These are phyloP conservation scores for Crotalus horridus DNA, from an alignment of 2,113 vertebrate genomes.

Conservation along the genomic window DNA sequence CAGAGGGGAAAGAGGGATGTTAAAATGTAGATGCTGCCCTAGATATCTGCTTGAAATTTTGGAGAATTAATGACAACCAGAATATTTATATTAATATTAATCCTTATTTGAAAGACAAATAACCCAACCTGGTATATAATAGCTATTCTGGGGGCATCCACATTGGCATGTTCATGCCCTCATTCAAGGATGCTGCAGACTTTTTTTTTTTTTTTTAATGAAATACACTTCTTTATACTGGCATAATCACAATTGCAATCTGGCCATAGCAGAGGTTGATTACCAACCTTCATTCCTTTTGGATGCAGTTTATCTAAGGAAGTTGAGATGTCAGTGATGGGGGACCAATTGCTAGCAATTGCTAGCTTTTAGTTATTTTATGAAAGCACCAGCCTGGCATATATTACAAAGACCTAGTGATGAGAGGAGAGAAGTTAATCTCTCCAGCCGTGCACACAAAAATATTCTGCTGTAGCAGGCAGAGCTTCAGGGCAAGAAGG, in stretches of 20 bases:
- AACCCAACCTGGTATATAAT: background rate
- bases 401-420: background rate
- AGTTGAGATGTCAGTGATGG: background rate
- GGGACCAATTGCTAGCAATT: background rate
- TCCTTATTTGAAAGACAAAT: background rate
- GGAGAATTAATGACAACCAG: background rate
- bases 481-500: background rate
- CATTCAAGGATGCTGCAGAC: background rate
- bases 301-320: background rate
- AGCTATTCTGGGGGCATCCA: background rate
- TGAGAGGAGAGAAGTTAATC: background rate
- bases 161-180: background rate
- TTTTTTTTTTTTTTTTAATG: background rate
- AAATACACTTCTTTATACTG: background rate
- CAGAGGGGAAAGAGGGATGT: background rate
- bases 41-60: background rate
- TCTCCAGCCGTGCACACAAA: background rate
- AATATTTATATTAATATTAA: background rate
- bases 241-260: background rate
- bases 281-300: background rate
- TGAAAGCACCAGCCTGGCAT: background rate
- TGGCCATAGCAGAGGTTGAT: background rate
- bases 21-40: background rate
- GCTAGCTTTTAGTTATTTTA: background rate
- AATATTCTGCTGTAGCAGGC: background rate